phyloP scores from a whole-genome alignment of 2,888 invertebrate species.

The Trachelus iudaicus region DNA sequence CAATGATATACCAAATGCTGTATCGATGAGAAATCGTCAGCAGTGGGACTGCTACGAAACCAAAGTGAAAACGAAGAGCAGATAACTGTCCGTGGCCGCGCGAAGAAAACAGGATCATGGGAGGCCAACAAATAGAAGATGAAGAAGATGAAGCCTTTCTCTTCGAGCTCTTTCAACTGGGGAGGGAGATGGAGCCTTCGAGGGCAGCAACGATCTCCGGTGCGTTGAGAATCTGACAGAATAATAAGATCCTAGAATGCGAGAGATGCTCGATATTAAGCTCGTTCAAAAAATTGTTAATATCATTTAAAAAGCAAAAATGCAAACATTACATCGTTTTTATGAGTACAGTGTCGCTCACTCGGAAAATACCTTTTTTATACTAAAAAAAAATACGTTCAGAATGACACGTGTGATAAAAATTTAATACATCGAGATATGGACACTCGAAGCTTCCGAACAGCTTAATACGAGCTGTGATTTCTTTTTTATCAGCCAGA shows the following conservation, averaged over 20 bases:
- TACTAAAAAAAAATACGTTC: background rate
- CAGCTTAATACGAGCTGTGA: background rate
- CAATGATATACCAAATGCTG: background rate
- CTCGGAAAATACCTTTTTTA: background rate
- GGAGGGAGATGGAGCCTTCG: constrained; percentile 26
- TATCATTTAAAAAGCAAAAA: background rate
- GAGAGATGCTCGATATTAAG: background rate
- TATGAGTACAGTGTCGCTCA: background rate
- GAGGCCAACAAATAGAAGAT: constrained; percentile 2
- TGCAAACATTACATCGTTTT: background rate
- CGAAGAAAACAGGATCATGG: constrained; percentile 26
- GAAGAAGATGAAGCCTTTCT: constrained; percentile 22
- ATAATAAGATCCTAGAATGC: background rate
- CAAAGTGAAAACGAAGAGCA: constrained; percentile 6
- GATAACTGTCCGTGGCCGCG: constrained; percentile 8
- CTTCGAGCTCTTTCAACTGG: constrained; percentile 30
- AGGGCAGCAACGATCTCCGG: constrained; percentile 18
- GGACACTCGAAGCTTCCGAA: background rate
- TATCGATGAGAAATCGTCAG: background rate
- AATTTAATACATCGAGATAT: background rate
- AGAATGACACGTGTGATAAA: background rate
- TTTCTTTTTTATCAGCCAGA: background rate
- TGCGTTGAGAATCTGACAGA: background rate
- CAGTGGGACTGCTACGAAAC: background rate
- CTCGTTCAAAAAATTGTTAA: background rate